Evolutionary conservation across 2,797 vertebrate species (phyloP), one percentile per base, ranked within the genome.

Genomic region (Prionace glauca): DNA sequence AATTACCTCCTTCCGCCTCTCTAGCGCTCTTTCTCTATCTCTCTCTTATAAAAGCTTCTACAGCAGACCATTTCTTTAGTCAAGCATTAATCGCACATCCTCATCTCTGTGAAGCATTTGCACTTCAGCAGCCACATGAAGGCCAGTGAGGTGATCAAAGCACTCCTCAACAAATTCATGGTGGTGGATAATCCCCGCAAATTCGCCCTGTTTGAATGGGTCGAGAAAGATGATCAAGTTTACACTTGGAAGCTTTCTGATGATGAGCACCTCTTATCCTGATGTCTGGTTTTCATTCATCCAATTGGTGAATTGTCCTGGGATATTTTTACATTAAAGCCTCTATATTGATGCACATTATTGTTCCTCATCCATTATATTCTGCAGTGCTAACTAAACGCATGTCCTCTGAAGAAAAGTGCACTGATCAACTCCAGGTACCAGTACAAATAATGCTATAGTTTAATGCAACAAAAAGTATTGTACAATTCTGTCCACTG

Each of bases 131-230:
- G 98, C 0, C 97, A 97, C 96, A 99, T 99, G 7, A 97, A 97
- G 0, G 98, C 98, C 88, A 97, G 97, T 0, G 99, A 99, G 96
- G 99, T 99, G 97, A 99, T 99, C 8, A 97, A 98, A 8, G 99
- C 99, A 0, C 97, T 99, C 96, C 98, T 99, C 92, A 98, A 98
- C 96, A 99, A 99, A 96, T 99, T 99, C 97, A 98, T 98, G 0
- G 98, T 99, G 95, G 97, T 99, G 12, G 99, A 99, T 97, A 99
- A 99, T 95, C 99, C 99, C 0, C 98, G 98, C 94, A 99, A 99
- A 96, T 99, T 99, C 62, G 98, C 99, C 3, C 97, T 99, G 96
- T 99, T 98, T 24, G 98, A 99, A 96, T 98, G 98, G 96, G 97
- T 97, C 0, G 99, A 99, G 96, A 98, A 97, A 96, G 98, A 98